Base-by-base conservation (phyloP, 1,140 invertebrate species). In the Diploscapter pachys region DNA sequence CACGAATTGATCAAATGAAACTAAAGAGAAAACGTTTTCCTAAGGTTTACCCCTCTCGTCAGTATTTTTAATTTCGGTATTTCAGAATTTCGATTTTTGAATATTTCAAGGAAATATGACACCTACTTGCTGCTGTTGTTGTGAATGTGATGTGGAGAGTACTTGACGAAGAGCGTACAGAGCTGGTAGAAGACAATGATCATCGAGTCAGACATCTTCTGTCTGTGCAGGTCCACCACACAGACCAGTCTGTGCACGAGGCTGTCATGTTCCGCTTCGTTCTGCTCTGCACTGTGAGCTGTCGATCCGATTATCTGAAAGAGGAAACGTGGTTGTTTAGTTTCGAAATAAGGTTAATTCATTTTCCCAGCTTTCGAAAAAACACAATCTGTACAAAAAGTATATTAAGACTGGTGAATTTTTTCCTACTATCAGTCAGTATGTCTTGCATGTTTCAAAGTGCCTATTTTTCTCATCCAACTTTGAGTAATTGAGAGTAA, bases 131-230 rank as follows among this genome's bases (percentile, higher is more conserved):
- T 87, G 87, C 96, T 96, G 85, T 96, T 96, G 76, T 96, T 93
- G 86, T 98, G 95, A 78, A 98, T 97, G 82, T 98, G 94, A 61
- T 92, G 90, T 0, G 94, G 93, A 4, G 95, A 95, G 81, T 96
- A 92, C 85, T 98, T 95, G 0, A 98, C 92, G 5, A 99, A 84
- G 2, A 99, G 86, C 85, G 94, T 97, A 0, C 94, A 95, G 81
- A 98, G 92, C 87, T 99, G 96, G 4, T 98, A 89, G 2, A 98
- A 85, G 3, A 94, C 90, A 74, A 98, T 98, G 64, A 94, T 88
- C 1, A 98, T 93, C 61, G 92, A 92, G 85, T 96, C 93, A 5
- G 93, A 92, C 65, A 91, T 91, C 83, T 93, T 92, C 11, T 76
- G 2, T 56, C 64, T 48, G 52, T 64, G 49, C 0, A 93, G 93